Evolutionary conservation across 2,797 vertebrate genomes (phyloP).

Genomic region (Zonotrichia albicollis): DNA sequence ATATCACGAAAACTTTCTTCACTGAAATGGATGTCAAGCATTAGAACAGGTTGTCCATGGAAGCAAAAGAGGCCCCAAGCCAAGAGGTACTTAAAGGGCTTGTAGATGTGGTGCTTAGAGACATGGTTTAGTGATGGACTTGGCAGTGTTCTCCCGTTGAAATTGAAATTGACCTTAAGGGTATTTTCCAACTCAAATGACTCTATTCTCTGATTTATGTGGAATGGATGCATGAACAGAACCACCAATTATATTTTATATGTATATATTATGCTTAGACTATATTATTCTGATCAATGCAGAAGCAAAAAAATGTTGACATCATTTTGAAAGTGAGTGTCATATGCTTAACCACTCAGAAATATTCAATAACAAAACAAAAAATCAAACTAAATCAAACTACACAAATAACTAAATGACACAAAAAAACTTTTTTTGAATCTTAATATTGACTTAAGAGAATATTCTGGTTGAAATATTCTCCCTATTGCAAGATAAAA

Average conservation of each 20-base stretch:
- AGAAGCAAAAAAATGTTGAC: background rate
- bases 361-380: background rate
- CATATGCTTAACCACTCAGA: background rate
- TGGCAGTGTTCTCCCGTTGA: fast-evolving
- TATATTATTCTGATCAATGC: background rate
- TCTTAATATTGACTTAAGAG: background rate
- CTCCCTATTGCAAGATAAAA: background rate
- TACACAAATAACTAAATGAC: background rate
- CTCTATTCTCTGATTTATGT: background rate
- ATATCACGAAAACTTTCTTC: fast-evolving
- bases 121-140: background rate
- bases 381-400: background rate
- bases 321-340: background rate
- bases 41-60: background rate
- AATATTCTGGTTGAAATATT: background rate
- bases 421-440: background rate
- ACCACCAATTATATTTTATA: background rate
- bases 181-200: background rate
- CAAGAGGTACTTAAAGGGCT: background rate
- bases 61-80: background rate
- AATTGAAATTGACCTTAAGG: background rate
- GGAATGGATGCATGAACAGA: background rate
- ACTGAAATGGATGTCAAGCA: background rate
- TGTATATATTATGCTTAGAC: background rate
- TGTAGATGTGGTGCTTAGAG: background rate